Conservation (phyloP, 2,113 vertebrate genomes). For the Pipra filicauda region DNA sequence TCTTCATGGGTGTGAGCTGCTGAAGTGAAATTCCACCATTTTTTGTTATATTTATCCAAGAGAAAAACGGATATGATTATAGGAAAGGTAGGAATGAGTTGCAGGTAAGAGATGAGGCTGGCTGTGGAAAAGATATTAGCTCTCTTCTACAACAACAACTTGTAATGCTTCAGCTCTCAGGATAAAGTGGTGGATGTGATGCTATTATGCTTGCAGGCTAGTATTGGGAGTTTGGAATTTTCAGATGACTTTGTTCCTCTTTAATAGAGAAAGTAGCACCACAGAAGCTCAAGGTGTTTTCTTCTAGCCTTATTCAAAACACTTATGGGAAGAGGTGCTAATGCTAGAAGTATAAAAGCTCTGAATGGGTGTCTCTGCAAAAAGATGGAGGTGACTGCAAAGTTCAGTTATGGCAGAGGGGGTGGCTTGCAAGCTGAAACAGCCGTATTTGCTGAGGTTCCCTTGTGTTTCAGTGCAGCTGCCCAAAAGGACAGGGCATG, state of each 20-base stretch:
- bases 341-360: neutral
- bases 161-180: neutral
- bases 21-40: neutral
- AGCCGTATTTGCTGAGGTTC: neutral
- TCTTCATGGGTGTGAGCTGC: neutral
- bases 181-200: neutral
- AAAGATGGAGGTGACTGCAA: accelerated
- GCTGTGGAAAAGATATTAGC: neutral
- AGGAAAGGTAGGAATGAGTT: neutral
- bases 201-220: neutral
- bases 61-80: neutral
- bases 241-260: neutral
- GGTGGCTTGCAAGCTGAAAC: neutral
- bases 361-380: neutral
- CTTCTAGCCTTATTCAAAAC: neutral
- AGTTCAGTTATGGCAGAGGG: neutral
- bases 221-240: neutral
- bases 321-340: neutral
- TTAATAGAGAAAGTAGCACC: neutral
- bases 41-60: neutral
- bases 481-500: neutral
- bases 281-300: neutral
- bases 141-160: neutral
- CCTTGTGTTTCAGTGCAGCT: neutral
- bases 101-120: neutral